Percentiles rank a stretch among this genome's conserved stretches.
These are phyloP conservation scores for Benitochromis conjunctus DNA, from an alignment of 2,113 vertebrate genomes.

Conservation along the genomic window DNA sequence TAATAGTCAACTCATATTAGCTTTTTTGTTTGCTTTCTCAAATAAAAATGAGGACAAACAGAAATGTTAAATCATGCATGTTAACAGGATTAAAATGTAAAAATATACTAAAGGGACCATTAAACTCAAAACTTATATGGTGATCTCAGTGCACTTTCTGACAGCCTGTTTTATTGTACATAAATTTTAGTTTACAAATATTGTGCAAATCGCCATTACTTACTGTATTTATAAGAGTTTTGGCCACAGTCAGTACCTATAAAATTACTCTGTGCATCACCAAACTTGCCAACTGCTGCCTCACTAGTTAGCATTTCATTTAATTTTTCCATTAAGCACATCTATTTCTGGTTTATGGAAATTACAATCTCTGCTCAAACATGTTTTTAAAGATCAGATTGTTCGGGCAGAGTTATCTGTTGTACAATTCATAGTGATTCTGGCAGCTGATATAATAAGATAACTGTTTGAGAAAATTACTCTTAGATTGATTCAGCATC, in stretches of 20 bases:
- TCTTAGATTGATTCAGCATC: constrained; percentile 2
- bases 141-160: background rate
- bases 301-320: constrained; percentile 5
- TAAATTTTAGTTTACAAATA: constrained; percentile 9
- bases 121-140: background rate
- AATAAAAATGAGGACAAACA: background rate
- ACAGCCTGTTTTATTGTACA: background rate
- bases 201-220: constrained; percentile 26
- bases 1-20: background rate
- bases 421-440: constrained; percentile 46
- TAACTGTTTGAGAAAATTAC: constrained; percentile 29
- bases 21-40: background rate
- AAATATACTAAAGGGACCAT: background rate
- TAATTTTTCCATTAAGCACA: constrained; percentile 9
- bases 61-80: constrained; percentile 9
- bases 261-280: background rate
- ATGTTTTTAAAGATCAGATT: constrained; percentile 29
- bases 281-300: background rate
- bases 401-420: background rate
- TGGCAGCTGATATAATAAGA: constrained; percentile 29
- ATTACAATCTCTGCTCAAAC: constrained; percentile 7
- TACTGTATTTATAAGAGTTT: background rate
- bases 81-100: constrained; percentile 2
- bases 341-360: constrained; percentile 11
- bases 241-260: background rate